Base-by-base conservation (phyloP, 2,888 invertebrate species). In the Acleris sparsana region DNA sequence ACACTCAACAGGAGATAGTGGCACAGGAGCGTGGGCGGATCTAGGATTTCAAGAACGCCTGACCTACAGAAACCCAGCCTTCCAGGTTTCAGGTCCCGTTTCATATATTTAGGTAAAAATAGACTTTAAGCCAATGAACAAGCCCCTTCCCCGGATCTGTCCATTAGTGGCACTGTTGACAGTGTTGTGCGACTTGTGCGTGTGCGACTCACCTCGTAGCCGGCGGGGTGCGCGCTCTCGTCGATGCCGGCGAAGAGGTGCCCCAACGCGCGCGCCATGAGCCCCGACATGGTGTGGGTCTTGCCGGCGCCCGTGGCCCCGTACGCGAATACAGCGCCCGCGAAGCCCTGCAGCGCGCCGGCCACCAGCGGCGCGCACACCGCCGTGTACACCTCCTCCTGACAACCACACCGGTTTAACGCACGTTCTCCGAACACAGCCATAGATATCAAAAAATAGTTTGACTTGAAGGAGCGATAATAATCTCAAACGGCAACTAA, bases 251-350 rank as follows among this genome's bases (percentile, higher is more conserved):
- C 93, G 88, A 98, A 98, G 63, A 98, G 94, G 76, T 97, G 96
- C 79, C 96, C 96, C 33, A 98, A 94, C 0, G 97, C 96, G 58
- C 97, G 93, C 0, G 97, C 96, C 97, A 98, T 98, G 68, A 97
- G 96, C 4, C 98, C 98, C 0, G 97, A 97, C 98, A 98, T 98
- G 9, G 98, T 98, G 86, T 97, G 95, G 0, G 98, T 98, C 88
- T 98, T 98, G 39, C 98, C 98, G 4, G 97, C 96, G 1, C 97
- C 97, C 46, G 98, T 98, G 5, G 98, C 96, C 5, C 98, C 98
- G 82, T 98, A 99, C 1, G 99, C 99, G 87, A 99, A 99, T 29
- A 99, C 98, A 0, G 99, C 98, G 0, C 97, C 99, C 78, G 98
- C 98, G 82, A 96, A 97, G 0, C 99, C 99, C 67, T 93, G 94